A percentile compares a stretch with the other conserved stretches of the same genome.
These are phyloP conservation scores for Xylophagus ater DNA, from an alignment of 2,888 invertebrate genomes.

Conservation along the genomic window DNA sequence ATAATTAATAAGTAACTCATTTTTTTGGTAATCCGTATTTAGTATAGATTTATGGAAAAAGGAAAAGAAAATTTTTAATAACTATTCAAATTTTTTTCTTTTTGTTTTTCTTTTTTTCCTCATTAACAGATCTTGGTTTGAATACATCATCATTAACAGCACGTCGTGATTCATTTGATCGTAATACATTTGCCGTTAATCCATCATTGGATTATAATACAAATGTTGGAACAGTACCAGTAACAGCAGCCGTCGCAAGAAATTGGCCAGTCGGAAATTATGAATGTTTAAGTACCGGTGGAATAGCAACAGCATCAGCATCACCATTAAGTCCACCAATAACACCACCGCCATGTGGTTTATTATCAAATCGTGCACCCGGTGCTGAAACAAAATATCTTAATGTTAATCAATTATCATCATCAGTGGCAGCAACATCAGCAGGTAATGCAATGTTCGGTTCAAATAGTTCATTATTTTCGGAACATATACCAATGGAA, in stretches of 20 bases:
- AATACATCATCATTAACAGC: constrained; percentile 54
- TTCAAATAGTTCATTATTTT: constrained; percentile 54
- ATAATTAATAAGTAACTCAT: too few species aligned
- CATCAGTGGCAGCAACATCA: constrained; percentile 19
- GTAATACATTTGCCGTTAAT: constrained; percentile 54
- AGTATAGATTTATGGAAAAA: too few species aligned
- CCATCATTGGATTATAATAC: neutral
- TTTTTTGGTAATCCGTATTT: too few species aligned
- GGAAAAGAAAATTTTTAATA: too few species aligned
- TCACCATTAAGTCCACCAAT: constrained; percentile 36
- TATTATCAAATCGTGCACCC: constrained; percentile 55
- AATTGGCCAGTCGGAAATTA: neutral
- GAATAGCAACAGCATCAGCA: neutral
- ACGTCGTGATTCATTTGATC: constrained; percentile 66
- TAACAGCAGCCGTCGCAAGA: neutral
- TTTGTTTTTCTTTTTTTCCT: neutral
- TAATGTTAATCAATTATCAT: constrained; percentile 41
- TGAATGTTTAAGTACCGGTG: neutral
- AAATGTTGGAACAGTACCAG: neutral
- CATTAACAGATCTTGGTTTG: constrained; percentile 45
- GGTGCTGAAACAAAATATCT: constrained; percentile 74
- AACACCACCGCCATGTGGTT: constrained; percentile 50
- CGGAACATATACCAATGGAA: constrained; percentile 35
- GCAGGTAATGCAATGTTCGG: constrained; percentile 53
- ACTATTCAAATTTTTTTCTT: too few species aligned